phyloP scores from a whole-genome alignment of 2,888 invertebrate genomes.

The Polylopha cassiicola region DNA sequence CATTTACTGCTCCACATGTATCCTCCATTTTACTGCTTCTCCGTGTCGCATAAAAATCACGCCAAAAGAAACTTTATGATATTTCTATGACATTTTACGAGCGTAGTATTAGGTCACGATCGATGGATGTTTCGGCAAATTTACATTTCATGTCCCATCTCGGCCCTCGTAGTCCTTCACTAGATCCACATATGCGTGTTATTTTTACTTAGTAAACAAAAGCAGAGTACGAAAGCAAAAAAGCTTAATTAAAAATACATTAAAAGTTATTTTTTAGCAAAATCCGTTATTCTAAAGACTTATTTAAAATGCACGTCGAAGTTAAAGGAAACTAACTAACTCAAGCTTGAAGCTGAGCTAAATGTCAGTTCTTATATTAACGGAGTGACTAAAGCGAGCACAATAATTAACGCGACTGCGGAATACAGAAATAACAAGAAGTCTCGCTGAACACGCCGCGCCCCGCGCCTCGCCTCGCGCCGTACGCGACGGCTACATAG shows the following conservation, averaged over 20 bases:
- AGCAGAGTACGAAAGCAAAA: too few relatives aligned
- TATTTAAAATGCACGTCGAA: constrained; percentile 14
- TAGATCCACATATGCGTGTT: too few relatives aligned
- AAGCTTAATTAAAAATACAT: too few relatives aligned
- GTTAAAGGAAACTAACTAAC: constrained; percentile 17
- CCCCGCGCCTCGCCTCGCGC: too few relatives aligned
- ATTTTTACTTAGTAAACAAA: too few relatives aligned
- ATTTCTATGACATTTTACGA: constrained; percentile 1
- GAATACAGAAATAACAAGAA: constrained; percentile 10
- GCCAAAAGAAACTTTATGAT: constrained; percentile 15
- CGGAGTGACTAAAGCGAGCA: constrained; percentile 1
- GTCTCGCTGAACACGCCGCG: constrained; percentile 1
- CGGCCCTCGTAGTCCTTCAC: too few relatives aligned
- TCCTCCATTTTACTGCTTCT: constrained; percentile 25
- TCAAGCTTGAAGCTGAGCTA: constrained; percentile 1
- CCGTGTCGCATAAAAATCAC: constrained; percentile 17
- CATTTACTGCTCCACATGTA: constrained; percentile 44
- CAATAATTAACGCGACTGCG: constrained; percentile 17
- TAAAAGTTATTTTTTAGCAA: too few relatives aligned
- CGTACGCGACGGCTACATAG: too few relatives aligned
- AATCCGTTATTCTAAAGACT: too few relatives aligned
- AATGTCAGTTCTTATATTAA: constrained; percentile 7
- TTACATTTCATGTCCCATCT: too few relatives aligned
- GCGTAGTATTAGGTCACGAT: too few relatives aligned
- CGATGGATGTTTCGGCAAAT: too few relatives aligned